Evolutionary conservation across 2,888 invertebrate species (phyloP), one percentile per base, ranked within the genome.

Genomic region (Pammene aurita): DNA sequence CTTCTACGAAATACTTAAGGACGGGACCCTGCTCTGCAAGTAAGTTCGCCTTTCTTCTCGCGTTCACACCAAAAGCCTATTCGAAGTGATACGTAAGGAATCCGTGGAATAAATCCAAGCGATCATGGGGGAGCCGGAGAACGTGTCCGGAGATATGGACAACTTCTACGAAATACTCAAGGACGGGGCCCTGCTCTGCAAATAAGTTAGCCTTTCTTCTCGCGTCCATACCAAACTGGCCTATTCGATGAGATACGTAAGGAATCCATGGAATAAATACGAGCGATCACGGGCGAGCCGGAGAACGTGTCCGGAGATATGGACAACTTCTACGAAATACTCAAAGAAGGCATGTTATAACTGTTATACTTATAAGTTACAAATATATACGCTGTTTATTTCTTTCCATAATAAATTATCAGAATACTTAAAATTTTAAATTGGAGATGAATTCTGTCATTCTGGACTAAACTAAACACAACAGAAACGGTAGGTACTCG

Each of bases 191-290:
- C 89, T 98, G 56, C 93, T 99, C 65, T 98, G 98, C 96, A 97
- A 96, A 97, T 97, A 85, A 89, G 94, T 67, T 4, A 86, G 10
- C n/a, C 0, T 5, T 63, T 52, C 7, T 5, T 54, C 26, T 26
- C 26, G 26, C 26, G 4, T 26, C 26, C 26, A 26, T 4, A 26
- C 26, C 26, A 26, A 26, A 1, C 26, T 26, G 4, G 26, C 26
- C 26, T 26, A 4, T 26, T 26, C 26, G 26, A 26, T 2, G 26
- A 2, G 26, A 26, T 26, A 26, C 2, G 4, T 26, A 4, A 95
- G 78, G 98, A 99, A 93, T 96, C 96, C 76, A 89, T 99, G 83
- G 96, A 96, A 92, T 99, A 99, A 99, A 96, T 99, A 81, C 95
- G 96, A 81, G 91, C 94, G 65, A 95, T 98, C 75, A 97, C 96